These are phyloP conservation scores for Oreocharis arfaki DNA, from an alignment of 2,113 vertebrate species.

Conservation along the genomic window DNA sequence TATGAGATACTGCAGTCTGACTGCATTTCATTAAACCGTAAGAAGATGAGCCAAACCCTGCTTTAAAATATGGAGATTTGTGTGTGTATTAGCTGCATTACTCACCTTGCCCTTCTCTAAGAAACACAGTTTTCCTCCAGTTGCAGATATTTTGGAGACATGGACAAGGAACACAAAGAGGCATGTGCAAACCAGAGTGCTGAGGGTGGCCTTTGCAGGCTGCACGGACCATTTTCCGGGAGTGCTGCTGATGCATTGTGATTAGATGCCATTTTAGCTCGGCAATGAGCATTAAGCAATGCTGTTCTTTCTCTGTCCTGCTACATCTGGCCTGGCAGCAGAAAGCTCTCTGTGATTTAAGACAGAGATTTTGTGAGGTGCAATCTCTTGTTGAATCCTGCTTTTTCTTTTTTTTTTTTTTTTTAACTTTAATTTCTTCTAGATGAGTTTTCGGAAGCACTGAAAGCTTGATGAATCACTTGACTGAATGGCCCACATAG, in stretches of 20 bases:
- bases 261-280: conserved; percentile 3
- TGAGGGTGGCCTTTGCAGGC: background rate
- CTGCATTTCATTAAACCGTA: background rate
- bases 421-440: background rate
- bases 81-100: background rate
- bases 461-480: conserved; percentile 17
- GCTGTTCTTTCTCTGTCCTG: background rate
- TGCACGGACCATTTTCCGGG: background rate
- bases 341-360: background rate
- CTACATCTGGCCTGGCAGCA: background rate
- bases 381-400: background rate
- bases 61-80: background rate
- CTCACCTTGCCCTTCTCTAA: background rate
- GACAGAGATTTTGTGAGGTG: background rate
- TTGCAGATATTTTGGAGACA: background rate
- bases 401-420: background rate
- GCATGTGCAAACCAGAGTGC: background rate
- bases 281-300: rapidly evolving
- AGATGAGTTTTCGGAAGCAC: background rate
- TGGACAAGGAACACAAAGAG: background rate
- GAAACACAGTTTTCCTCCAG: background rate
- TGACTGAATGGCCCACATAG: conserved; percentile 29
- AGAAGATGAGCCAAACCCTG: background rate
- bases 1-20: background rate
- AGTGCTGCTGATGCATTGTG: background rate